These are phyloP conservation scores for Otocyon megalotis DNA, from an alignment of 2,113 vertebrate genomes.

Conservation along the genomic window DNA sequence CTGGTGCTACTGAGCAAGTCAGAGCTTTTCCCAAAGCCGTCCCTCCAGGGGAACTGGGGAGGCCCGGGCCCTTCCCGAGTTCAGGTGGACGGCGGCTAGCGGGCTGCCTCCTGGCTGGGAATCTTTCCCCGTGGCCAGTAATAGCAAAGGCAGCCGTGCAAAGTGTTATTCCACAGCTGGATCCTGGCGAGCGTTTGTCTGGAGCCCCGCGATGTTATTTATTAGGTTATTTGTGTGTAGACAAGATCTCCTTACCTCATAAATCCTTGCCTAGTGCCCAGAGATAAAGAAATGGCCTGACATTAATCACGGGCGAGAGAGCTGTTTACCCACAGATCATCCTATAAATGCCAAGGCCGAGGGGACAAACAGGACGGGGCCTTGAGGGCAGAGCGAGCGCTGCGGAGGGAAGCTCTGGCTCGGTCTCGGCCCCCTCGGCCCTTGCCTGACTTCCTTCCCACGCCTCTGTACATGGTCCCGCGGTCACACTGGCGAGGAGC, in stretches of 20 bases:
- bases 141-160: not conserved
- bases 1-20: rapidly evolving
- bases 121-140: not conserved
- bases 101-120: slow-evolving; percentile 48
- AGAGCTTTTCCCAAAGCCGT: not conserved
- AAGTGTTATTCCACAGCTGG: slow-evolving; percentile 67
- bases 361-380: not conserved
- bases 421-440: not conserved
- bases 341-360: slow-evolving; percentile 53
- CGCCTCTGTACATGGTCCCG: not conserved
- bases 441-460: not conserved
- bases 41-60: too few species aligned
- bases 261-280: slow-evolving; percentile 77
- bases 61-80: too few species aligned
- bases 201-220: slow-evolving; percentile 67
- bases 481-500: rapidly evolving
- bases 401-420: not conserved
- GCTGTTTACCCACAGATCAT: slow-evolving; percentile 36
- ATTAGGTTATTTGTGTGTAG: slow-evolving; percentile 68
- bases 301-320: slow-evolving; percentile 73
- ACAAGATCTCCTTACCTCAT: slow-evolving; percentile 76
- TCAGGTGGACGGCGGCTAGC: rapidly evolving
- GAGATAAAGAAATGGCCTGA: slow-evolving; percentile 79
- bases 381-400: not conserved
- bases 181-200: slow-evolving; percentile 45